These are phyloP conservation scores for Ranitomeya imitator DNA, from an alignment of 2,113 vertebrate species.

Conservation along the genomic window DNA sequence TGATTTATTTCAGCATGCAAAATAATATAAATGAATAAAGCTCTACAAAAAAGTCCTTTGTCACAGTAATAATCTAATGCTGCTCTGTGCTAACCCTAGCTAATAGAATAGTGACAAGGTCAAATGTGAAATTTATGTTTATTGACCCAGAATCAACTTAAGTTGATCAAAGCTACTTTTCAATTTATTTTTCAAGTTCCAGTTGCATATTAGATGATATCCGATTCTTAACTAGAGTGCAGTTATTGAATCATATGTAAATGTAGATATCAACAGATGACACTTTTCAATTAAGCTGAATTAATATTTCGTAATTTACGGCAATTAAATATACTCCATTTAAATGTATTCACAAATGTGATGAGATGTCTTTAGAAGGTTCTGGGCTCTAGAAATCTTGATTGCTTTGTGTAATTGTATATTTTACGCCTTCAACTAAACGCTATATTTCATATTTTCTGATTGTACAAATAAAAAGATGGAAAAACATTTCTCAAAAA, in stretches of 20 bases:
- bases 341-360: neutral
- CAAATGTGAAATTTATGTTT: slow-evolving; percentile 34
- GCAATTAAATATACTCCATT: neutral
- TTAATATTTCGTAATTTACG: slow-evolving; percentile 6
- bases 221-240: neutral
- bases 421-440: neutral
- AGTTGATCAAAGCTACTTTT: slow-evolving; percentile 10
- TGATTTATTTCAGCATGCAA: neutral
- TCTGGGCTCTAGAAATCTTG: neutral
- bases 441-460: neutral
- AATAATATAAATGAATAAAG: neutral
- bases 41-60: neutral
- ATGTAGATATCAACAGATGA: neutral
- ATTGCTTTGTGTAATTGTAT: neutral
- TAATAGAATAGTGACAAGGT: slow-evolving; percentile 35
- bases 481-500: neutral
- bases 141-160: neutral
- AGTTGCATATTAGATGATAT: slow-evolving; percentile 17
- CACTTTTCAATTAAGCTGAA: slow-evolving; percentile 4
- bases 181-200: slow-evolving; percentile 27
- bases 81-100: neutral
- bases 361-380: neutral
- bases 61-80: slow-evolving; percentile 26
- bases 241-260: slow-evolving; percentile 17
- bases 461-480: neutral